Conservation (phyloP, 2,797 vertebrate species). For the Leucoraja ocellata region DNA sequence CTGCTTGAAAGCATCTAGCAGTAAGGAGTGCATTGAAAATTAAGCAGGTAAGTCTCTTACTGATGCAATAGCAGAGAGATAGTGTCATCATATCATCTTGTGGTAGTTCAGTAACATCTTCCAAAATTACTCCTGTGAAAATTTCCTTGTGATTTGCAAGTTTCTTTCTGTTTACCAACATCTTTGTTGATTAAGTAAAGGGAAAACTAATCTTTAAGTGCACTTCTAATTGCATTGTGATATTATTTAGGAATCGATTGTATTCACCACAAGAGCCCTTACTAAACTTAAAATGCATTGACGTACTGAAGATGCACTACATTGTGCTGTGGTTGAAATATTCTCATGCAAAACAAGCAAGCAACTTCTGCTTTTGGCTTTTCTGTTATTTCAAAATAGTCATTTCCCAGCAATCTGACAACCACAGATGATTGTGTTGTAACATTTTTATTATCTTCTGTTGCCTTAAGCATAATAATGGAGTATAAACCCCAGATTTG, state of each 20-base stretch:
- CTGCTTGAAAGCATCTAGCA: too few relatives aligned
- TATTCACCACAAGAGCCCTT: neutral
- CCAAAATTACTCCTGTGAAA: too few relatives aligned
- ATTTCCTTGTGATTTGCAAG: too few relatives aligned
- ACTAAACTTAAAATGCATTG: neutral
- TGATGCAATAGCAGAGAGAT: too few relatives aligned
- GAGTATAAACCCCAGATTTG: neutral
- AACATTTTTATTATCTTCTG: conserved; percentile 11
- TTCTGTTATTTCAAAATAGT: neutral
- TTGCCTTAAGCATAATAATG: neutral
- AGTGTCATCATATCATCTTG: too few relatives aligned
- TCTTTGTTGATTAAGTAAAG: too few relatives aligned
- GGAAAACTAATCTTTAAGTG: too few relatives aligned
- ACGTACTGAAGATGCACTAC: neutral
- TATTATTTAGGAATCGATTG: neutral
- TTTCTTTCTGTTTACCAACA: too few relatives aligned
- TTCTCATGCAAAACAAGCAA: neutral
- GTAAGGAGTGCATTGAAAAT: too few relatives aligned
- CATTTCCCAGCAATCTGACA: neutral
- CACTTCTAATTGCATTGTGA: too few relatives aligned
- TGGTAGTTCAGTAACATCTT: too few relatives aligned
- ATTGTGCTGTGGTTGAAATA: neutral
- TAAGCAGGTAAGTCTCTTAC: too few relatives aligned
- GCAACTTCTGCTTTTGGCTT: neutral
- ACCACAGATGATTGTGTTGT: neutral